These are phyloP conservation scores for Coracias cyanogaster DNA, from an alignment of 2,797 vertebrate genomes.

Conservation along the genomic window DNA sequence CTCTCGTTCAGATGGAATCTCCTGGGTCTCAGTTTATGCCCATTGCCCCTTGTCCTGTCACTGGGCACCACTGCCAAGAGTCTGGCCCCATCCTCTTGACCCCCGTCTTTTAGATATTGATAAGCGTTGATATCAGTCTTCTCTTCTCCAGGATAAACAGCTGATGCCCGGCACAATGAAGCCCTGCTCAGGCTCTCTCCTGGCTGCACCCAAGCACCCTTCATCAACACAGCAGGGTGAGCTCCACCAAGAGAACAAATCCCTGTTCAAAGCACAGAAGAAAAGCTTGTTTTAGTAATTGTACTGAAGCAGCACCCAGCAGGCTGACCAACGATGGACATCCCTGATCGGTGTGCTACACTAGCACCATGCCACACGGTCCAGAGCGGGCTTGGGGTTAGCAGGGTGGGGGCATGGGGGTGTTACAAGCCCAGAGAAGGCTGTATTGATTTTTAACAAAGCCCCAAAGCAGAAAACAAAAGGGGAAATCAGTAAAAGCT, in stretches of 20 bases:
- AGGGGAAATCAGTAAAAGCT: background rate
- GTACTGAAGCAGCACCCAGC: fast-evolving
- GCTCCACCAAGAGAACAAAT: background rate
- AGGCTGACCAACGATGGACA: background rate
- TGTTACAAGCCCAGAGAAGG: background rate
- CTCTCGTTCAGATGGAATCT: too few species aligned
- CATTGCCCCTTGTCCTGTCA: too few species aligned
- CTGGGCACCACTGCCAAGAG: too few species aligned
- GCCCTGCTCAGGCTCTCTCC: too few species aligned
- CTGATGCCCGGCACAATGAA: too few species aligned
- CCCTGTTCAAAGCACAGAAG: background rate
- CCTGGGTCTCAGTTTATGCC: too few species aligned
- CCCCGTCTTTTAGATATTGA: too few species aligned
- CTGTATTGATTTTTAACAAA: background rate
- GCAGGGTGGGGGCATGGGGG: fast-evolving
- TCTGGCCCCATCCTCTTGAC: too few species aligned
- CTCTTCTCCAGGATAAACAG: too few species aligned
- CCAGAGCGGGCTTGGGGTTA: background rate
- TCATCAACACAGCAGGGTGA: too few species aligned
- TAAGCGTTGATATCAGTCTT: too few species aligned
- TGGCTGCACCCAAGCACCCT: background rate
- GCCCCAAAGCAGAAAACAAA: background rate
- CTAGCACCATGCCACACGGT: fast-evolving
- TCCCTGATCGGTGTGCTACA: fast-evolving
- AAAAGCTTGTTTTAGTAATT: background rate